phyloP scores from a whole-genome alignment of 2,113 vertebrate species.

The Crocuta crocuta region DNA sequence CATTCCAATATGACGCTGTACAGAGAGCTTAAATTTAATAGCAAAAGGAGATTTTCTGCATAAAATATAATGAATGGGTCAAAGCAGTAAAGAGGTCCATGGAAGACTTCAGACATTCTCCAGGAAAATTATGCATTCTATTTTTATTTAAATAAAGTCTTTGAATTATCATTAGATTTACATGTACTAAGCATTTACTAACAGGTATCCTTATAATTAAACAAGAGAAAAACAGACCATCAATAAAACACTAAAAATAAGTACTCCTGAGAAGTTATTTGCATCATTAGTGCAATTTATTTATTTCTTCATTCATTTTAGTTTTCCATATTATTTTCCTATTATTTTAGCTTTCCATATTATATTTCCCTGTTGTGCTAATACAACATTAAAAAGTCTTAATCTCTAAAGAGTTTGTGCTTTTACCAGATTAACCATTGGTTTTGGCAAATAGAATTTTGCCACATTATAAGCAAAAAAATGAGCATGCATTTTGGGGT shows the following conservation, averaged over 20 bases:
- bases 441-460: background rate
- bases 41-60: background rate
- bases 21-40: background rate
- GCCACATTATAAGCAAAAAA: background rate
- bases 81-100: background rate
- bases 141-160: background rate
- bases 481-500: background rate
- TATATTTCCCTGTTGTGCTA: background rate
- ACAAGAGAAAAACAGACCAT: background rate
- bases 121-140: background rate
- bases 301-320: background rate
- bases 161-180: background rate
- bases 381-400: background rate
- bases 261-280: conserved; percentile 30
- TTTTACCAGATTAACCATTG: conserved; percentile 40
- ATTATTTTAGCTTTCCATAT: background rate
- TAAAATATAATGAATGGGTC: background rate
- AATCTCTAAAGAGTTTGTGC: background rate
- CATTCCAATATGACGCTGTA: background rate
- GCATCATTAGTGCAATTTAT: background rate
- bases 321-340: background rate
- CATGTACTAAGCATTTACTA: background rate
- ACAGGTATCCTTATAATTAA: background rate
- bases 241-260: background rate
- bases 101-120: background rate